A percentile compares a stretch with the other conserved stretches of the same genome.
phyloP scores from a whole-genome alignment of 2,888 invertebrate species.

The Trachelus iudaicus region DNA sequence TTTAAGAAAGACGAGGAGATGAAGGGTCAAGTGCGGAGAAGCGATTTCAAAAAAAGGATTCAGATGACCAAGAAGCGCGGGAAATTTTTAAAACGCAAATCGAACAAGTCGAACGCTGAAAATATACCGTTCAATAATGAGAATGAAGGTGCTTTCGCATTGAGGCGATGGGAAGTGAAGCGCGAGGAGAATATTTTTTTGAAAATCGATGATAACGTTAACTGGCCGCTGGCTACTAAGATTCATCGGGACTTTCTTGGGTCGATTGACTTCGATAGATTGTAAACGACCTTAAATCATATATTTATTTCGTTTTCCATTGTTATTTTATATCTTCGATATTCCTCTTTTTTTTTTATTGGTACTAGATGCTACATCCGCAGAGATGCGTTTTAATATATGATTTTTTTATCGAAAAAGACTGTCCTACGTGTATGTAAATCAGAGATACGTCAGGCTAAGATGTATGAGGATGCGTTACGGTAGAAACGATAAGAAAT shows the following conservation, averaged over 20 bases:
- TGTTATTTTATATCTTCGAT: neutral
- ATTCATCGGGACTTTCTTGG: neutral
- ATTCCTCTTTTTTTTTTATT: neutral
- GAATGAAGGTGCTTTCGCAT: neutral
- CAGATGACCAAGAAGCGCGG: neutral
- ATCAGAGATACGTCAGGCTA: neutral
- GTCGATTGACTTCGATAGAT: neutral
- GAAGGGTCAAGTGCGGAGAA: neutral
- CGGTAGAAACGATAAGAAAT: neutral
- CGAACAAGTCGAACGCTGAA: neutral
- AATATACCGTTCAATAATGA: neutral
- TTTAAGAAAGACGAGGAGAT: neutral
- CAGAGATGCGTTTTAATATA: neutral
- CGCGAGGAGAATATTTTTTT: neutral
- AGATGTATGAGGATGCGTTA: neutral
- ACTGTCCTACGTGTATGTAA: neutral
- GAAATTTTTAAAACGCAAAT: neutral
- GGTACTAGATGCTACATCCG: neutral
- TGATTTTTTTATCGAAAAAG: neutral
- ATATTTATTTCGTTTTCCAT: neutral
- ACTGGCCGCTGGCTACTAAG: neutral
- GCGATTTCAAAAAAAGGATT: neutral
- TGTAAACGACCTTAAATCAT: neutral
- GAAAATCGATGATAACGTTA: neutral
- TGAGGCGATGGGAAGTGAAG: neutral